Evolutionary conservation across 23 tunicate species (phyloP).

Genomic region (Halocynthia roretzi): DNA sequence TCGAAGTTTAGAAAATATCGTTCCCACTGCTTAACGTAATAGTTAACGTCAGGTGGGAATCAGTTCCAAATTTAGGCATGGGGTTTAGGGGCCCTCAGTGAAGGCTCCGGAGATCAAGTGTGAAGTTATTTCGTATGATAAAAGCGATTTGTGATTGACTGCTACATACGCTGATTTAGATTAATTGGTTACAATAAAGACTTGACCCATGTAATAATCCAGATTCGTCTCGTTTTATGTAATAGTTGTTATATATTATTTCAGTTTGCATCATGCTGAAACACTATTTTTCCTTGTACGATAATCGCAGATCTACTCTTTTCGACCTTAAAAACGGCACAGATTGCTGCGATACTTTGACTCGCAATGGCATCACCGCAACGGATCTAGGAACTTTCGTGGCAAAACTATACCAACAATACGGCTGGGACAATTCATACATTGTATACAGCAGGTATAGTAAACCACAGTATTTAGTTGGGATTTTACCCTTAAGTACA

Average conservation of each 20-base stretch:
- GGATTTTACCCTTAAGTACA: neutral
- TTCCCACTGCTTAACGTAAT: neutral
- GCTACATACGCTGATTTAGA: too few relatives aligned
- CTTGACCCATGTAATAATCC: neutral
- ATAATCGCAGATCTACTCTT: slow-evolving; percentile 17
- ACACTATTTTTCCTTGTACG: neutral
- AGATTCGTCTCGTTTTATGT: neutral
- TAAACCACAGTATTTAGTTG: neutral
- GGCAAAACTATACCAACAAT: slow-evolving; percentile 24
- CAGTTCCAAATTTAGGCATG: neutral
- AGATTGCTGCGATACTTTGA: slow-evolving; percentile 34
- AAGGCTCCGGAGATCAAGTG: too few relatives aligned
- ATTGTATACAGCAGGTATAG: slow-evolving; percentile 44
- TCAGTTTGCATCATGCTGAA: neutral
- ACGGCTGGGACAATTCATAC: slow-evolving; percentile 51
- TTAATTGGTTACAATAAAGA: too few relatives aligned
- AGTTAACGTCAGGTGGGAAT: slow-evolving; percentile 1
- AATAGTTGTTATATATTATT: neutral
- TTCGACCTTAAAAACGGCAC: slow-evolving; percentile 35
- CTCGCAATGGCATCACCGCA: slow-evolving; percentile 53
- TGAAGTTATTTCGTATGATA: too few relatives aligned
- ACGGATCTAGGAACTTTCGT: slow-evolving; percentile 43
- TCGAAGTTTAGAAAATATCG: too few relatives aligned
- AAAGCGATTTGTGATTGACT: too few relatives aligned
- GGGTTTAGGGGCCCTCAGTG: neutral